Percentiles rank a stretch among this genome's conserved stretches.
These are phyloP conservation scores for Nemotelus pantherinus DNA, from an alignment of 2,888 invertebrate species.

Conservation along the genomic window DNA sequence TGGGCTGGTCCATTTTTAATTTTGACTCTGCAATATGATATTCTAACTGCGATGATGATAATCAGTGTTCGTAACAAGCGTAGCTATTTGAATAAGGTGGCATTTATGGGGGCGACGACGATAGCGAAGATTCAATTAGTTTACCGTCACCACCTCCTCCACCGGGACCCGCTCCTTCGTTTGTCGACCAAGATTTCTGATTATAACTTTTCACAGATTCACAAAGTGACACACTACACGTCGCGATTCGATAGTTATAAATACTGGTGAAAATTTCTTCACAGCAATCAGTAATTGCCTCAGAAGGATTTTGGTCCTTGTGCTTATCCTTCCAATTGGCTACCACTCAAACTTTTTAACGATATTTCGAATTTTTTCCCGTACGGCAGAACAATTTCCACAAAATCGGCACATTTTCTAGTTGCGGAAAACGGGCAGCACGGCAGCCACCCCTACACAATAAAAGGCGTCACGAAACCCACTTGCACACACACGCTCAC, in stretches of 20 bases:
- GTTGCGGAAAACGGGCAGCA: background rate
- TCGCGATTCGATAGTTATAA: background rate
- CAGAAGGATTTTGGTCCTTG: too few species aligned
- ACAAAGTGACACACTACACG: constrained; percentile 2
- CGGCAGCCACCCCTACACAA: constrained; percentile 9
- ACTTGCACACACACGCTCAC: constrained; percentile 17
- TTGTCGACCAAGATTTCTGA: background rate
- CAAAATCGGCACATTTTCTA: constrained; percentile 8
- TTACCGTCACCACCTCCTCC: constrained; percentile 31
- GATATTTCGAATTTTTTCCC: background rate
- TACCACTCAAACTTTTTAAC: too few species aligned
- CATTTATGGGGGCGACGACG: constrained; percentile 4
- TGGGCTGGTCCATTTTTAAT: constrained; percentile 73
- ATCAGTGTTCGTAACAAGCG: too few species aligned
- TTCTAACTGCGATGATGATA: background rate
- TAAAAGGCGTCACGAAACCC: constrained; percentile 23
- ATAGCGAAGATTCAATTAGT: constrained; percentile 18
- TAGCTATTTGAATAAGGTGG: background rate
- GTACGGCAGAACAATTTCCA: constrained; percentile 9
- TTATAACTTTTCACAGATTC: background rate
- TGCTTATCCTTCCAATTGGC: too few species aligned
- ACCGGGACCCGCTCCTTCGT: background rate
- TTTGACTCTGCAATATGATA: constrained; percentile 12
- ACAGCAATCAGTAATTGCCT: too few species aligned
- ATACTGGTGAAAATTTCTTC: too few species aligned